Conservation (phyloP, 2,113 vertebrate genomes). For the human (Homo sapiens) region DNA sequence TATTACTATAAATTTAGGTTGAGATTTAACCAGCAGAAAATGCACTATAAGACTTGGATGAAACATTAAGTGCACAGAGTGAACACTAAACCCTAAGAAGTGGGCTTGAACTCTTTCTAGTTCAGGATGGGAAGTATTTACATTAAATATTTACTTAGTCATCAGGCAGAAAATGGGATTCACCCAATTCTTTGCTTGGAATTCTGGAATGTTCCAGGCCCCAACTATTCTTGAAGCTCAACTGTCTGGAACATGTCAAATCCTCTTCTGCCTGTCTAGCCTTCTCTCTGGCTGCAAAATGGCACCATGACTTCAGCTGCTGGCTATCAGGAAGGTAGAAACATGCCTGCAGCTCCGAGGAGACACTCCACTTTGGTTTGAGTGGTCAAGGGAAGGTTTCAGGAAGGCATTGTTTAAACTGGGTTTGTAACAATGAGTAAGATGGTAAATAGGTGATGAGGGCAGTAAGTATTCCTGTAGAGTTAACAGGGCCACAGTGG, state of each 20-base stretch:
- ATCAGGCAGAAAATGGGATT: not conserved
- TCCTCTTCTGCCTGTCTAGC: not conserved
- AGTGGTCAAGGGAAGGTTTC: not conserved
- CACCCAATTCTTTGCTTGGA: not conserved
- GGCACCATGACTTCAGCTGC: not conserved
- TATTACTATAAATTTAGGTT: not conserved
- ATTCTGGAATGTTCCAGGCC: not conserved
- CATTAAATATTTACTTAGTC: not conserved
- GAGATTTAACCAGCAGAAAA: not conserved
- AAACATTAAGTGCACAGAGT: not conserved
- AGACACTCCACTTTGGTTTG: not conserved
- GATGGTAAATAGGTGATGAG: not conserved
- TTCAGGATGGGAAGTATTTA: not conserved
- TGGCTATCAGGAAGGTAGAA: not conserved
- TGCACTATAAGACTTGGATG: not conserved
- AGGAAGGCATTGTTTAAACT: not conserved
- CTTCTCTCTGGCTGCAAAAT: no score
- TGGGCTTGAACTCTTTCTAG: not conserved
- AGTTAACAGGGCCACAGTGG: not conserved
- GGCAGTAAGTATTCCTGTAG: no score
- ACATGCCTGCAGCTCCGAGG: accelerated
- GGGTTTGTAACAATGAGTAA: not conserved
- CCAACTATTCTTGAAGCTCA: not conserved
- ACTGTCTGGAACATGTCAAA: no score
- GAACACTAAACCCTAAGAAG: not conserved